phyloP scores from a whole-genome alignment of 35 echinoderm and acorn worm species.

The Nesometra sesokonis region DNA sequence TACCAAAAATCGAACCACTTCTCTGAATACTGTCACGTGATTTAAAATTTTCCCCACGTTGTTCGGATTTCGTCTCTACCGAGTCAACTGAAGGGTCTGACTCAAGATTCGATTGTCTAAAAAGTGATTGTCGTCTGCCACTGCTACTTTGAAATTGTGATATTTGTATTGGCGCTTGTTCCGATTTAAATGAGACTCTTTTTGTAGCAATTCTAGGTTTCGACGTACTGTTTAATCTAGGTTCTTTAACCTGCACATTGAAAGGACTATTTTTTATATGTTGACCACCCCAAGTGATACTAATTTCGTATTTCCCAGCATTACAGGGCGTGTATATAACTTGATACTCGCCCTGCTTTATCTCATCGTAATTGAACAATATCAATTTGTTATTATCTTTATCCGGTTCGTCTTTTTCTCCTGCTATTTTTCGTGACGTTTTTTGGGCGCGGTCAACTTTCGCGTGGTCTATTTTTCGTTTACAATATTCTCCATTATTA shows the following conservation, averaged over 20 bases:
- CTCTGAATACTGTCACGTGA: background rate
- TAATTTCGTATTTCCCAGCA: slow-evolving; percentile 37
- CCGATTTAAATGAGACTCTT: background rate
- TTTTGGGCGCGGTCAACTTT: background rate
- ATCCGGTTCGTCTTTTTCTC: background rate
- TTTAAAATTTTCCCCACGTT: background rate
- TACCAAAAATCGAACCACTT: slow-evolving; percentile 62
- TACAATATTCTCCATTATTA: slow-evolving; percentile 43
- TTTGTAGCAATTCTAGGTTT: background rate
- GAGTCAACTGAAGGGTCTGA: background rate
- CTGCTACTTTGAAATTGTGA: background rate
- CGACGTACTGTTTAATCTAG: background rate
- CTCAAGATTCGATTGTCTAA: slow-evolving; percentile 37
- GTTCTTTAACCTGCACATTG: slow-evolving; percentile 27
- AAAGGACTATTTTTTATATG: slow-evolving; percentile 89
- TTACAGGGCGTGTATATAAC: slow-evolving; percentile 56
- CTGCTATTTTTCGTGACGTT: background rate
- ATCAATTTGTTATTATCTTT: slow-evolving; percentile 19
- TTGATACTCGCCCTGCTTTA: slow-evolving; percentile 69
- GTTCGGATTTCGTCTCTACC: background rate
- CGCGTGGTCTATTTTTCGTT: slow-evolving; percentile 30
- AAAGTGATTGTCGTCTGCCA: slow-evolving; percentile 43
- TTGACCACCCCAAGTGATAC: slow-evolving; percentile 70
- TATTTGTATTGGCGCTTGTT: too few relatives aligned
- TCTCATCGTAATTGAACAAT: slow-evolving; percentile 60